These are phyloP conservation scores for Tyto alba DNA, from an alignment of 2,113 vertebrate genomes.

Conservation along the genomic window DNA sequence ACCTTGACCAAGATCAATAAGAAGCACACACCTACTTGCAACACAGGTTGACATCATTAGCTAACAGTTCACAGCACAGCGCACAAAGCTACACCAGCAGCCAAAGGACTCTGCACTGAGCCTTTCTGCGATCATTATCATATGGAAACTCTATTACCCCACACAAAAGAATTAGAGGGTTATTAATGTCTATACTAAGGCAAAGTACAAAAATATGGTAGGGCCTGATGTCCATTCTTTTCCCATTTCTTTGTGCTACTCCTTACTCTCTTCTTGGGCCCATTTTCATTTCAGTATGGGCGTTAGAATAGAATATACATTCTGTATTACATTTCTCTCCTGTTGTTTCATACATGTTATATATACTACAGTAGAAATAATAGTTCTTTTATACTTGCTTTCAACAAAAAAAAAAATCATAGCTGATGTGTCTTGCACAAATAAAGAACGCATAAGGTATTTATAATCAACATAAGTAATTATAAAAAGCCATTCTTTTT, in stretches of 20 bases:
- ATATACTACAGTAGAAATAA: background rate
- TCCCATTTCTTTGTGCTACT: background rate
- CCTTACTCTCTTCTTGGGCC: background rate
- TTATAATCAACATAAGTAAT: background rate
- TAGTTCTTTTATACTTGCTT: background rate
- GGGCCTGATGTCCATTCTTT: background rate
- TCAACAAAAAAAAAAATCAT: background rate
- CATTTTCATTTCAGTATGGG: background rate
- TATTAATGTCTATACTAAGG: background rate
- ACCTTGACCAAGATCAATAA: background rate
- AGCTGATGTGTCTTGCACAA: background rate
- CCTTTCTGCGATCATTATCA: background rate
- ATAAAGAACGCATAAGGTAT: background rate
- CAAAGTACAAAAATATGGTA: slow-evolving; percentile 24
- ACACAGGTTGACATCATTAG: background rate
- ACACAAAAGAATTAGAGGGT: background rate
- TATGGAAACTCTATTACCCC: background rate
- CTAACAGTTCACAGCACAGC: background rate
- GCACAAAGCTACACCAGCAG: background rate
- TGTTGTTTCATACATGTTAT: background rate
- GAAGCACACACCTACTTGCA: background rate
- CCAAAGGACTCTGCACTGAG: slow-evolving; percentile 29
- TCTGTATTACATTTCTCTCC: background rate
- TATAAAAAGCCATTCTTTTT: background rate
- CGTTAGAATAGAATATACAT: background rate